phyloP scores from a whole-genome alignment of 2,797 vertebrate species.

The Limnodromus scolopaceus region DNA sequence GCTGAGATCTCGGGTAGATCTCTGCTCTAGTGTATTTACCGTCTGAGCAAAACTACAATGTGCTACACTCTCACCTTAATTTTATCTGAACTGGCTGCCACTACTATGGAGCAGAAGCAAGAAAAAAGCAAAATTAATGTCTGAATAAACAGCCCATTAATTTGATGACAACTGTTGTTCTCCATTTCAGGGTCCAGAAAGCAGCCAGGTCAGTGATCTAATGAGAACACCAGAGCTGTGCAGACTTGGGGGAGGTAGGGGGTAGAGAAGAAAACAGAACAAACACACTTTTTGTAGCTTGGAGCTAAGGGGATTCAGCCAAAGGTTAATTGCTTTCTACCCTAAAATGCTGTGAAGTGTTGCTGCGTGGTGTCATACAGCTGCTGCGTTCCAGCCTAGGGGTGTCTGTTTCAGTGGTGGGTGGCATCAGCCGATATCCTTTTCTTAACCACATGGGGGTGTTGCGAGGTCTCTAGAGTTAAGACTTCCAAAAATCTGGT shows the following conservation, averaged over 20 bases:
- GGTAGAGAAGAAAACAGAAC: slow-evolving; percentile 56
- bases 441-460: not conserved
- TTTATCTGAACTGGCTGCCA: not conserved
- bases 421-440: slow-evolving; percentile 44
- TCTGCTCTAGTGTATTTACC: not conserved
- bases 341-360: slow-evolving; percentile 66
- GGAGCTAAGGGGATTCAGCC: slow-evolving; percentile 69
- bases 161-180: slow-evolving; percentile 26
- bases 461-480: slow-evolving; percentile 28
- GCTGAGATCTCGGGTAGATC: not conserved
- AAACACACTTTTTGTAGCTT: slow-evolving; percentile 58
- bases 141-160: slow-evolving; percentile 31
- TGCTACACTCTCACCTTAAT: not conserved
- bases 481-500: not conserved
- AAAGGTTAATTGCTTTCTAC: slow-evolving; percentile 74
- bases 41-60: not conserved
- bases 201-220: slow-evolving; percentile 33
- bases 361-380: slow-evolving; percentile 65
- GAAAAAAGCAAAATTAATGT: slow-evolving; percentile 15
- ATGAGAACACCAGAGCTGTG: slow-evolving; percentile 65
- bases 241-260: slow-evolving; percentile 8
- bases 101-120: not conserved
- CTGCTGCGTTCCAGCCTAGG: slow-evolving; percentile 57
- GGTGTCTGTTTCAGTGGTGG: slow-evolving; percentile 52
- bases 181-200: slow-evolving; percentile 16